Evolutionary conservation across 1,140 invertebrate genomes (phyloP).

Genomic region (Drosophila kanapiae): DNA sequence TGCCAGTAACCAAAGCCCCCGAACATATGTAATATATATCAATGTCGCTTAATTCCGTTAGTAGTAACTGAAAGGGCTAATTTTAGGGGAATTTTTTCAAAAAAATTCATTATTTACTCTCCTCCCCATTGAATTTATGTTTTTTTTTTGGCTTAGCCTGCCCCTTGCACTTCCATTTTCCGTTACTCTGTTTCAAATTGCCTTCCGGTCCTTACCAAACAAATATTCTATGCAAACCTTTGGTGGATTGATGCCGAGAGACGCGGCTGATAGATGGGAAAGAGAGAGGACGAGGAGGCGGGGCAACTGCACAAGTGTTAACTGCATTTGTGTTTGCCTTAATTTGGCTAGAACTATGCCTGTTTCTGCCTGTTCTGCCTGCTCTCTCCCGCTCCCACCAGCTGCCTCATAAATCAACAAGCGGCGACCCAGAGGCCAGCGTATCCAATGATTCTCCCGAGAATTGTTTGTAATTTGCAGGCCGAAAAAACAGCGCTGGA

Average conservation of each 20-base stretch:
- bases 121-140: background rate
- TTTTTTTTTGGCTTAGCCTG: background rate
- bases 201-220: conserved; percentile 38
- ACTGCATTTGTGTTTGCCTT: conserved; percentile 53
- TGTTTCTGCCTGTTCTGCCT: background rate
- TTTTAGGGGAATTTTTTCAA: background rate
- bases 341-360: conserved; percentile 30
- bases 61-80: background rate
- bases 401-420: conserved; percentile 59
- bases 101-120: conserved; percentile 1
- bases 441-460: conserved; percentile 65
- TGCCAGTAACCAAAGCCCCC: too few species aligned
- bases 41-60: too few species aligned
- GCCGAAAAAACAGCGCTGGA: conserved; percentile 56
- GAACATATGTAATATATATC: too few species aligned
- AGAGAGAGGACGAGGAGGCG: background rate
- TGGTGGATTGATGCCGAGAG: conserved; percentile 24
- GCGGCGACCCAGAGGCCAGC: conserved; percentile 39
- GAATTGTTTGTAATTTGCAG: conserved; percentile 74
- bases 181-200: conserved; percentile 36
- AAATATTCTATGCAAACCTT: conserved; percentile 49
- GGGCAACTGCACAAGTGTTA: conserved; percentile 27
- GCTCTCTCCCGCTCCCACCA: background rate
- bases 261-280: background rate
- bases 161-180: background rate